Evolutionary conservation across 2,113 vertebrate genomes (phyloP).

Genomic region (Psilopsiagon aymara): DNA sequence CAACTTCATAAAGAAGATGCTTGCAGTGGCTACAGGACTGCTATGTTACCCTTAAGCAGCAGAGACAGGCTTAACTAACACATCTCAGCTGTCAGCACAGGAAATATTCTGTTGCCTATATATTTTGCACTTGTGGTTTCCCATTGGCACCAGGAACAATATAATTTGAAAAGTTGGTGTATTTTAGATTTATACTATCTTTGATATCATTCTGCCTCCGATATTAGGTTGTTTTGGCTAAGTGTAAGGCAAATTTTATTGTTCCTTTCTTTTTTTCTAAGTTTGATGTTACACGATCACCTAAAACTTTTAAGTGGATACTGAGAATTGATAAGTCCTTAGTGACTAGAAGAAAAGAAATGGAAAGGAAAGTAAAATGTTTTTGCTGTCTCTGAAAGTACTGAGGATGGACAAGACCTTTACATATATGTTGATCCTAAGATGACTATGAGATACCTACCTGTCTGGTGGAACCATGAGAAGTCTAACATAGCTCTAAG

Average conservation of each 20-base stretch:
- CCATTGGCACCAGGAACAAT: not conserved
- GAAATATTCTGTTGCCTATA: not conserved
- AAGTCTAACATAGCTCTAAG: not conserved
- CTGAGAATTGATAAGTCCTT: not conserved
- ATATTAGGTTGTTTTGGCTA: not conserved
- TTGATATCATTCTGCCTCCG: not conserved
- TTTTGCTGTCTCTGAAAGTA: not conserved
- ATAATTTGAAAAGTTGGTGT: not conserved
- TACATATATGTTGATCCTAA: not conserved
- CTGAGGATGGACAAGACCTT: not conserved
- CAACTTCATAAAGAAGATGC: not conserved
- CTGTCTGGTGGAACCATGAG: not conserved
- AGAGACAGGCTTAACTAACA: not conserved
- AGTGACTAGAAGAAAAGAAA: not conserved
- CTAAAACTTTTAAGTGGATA: not conserved
- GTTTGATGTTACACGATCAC: not conserved
- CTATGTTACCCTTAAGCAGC: not conserved
- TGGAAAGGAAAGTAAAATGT: fast-evolving
- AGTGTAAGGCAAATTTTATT: not conserved
- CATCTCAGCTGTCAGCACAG: not conserved
- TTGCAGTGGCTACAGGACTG: fast-evolving
- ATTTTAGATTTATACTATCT: not conserved
- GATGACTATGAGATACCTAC: not conserved
- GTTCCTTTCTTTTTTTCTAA: not conserved
- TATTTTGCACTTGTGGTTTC: not conserved